Evolutionary conservation across 2,113 vertebrate species (phyloP).

Genomic region (Rafetus swinhoei): DNA sequence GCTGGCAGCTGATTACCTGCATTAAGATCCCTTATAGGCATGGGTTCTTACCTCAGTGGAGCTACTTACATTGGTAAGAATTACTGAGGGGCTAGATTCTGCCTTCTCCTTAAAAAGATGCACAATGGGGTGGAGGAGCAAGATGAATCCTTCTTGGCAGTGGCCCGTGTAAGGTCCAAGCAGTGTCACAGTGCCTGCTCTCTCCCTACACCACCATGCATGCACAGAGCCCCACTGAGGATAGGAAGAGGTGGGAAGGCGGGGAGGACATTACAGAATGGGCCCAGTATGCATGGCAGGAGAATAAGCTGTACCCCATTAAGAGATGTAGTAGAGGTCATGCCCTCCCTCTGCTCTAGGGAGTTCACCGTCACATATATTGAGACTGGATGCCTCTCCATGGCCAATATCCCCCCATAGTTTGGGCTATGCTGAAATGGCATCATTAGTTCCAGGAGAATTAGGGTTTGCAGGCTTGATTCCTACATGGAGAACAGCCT

Average conservation of each 20-base stretch:
- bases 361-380: not conserved
- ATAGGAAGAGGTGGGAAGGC: not conserved
- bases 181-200: not conserved
- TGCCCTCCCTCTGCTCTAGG: not conserved
- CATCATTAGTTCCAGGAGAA: not conserved
- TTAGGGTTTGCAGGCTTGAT: not conserved
- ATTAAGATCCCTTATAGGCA: not conserved
- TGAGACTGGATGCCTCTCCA: not conserved
- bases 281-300: not conserved
- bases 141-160: accelerated
- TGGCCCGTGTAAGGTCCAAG: not conserved
- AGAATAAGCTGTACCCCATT: not conserved
- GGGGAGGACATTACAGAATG: not conserved
- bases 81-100: not conserved
- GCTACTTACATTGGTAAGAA: not conserved
- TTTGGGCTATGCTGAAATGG: not conserved
- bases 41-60: not conserved
- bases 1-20: not conserved
- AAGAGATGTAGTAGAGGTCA: not conserved
- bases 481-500: not conserved
- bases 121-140: accelerated
- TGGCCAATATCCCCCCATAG: not conserved
- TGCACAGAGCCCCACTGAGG: not conserved
- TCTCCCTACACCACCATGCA: no score
- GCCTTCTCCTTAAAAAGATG: not conserved